These are phyloP conservation scores for Tauraco erythrolophus DNA, from an alignment of 2,113 vertebrate species.

Conservation along the genomic window DNA sequence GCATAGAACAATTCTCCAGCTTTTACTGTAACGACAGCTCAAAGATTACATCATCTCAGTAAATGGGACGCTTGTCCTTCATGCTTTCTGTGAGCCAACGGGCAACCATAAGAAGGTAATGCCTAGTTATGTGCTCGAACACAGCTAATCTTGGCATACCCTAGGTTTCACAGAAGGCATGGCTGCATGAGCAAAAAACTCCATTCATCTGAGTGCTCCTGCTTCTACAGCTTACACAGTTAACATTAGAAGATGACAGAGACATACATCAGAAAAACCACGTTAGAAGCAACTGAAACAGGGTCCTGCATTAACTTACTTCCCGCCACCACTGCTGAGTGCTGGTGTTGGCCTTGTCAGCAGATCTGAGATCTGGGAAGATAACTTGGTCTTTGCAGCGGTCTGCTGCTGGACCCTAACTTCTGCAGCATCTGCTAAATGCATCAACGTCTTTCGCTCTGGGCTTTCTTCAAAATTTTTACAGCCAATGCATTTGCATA, in stretches of 20 bases:
- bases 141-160: background rate
- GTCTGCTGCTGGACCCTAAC: conserved; percentile 97
- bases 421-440: conserved; percentile 96
- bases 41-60: background rate
- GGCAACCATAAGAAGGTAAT: background rate
- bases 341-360: conserved; percentile 90
- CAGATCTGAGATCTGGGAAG: conserved; percentile 96
- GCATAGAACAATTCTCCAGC: background rate
- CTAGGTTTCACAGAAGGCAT: background rate
- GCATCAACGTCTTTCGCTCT: conserved; percentile 97
- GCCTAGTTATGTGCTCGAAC: background rate
- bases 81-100: background rate
- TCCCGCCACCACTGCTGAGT: conserved; percentile 88
- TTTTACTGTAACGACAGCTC: background rate
- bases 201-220: background rate
- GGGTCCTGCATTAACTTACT: conserved; percentile 75
- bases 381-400: conserved; percentile 95
- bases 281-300: background rate
- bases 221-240: background rate
- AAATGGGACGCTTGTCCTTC: background rate
- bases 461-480: conserved; percentile 99
- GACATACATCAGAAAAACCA: background rate
- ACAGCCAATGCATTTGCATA: conserved; percentile 97
- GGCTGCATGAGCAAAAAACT: background rate
- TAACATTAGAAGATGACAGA: background rate